Conservation (phyloP, 2,888 invertebrate species). For the Scaptodrosophila latifasciaeformis region DNA sequence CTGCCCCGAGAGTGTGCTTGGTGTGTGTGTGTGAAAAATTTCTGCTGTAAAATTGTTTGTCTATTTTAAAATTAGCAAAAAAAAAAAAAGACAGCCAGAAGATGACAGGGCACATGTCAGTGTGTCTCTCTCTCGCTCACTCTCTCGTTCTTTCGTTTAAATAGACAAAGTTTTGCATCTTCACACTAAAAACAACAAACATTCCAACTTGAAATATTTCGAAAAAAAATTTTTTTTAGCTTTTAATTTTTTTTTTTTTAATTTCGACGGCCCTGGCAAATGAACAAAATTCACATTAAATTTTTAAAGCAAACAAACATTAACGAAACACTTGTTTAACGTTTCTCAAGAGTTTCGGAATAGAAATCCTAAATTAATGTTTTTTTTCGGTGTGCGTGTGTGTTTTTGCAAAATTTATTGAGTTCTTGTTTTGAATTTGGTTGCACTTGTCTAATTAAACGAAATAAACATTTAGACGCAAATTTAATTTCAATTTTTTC, state of each 20-base stretch:
- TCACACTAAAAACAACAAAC: background rate
- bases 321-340: slow-evolving; percentile 65
- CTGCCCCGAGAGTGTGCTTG: slow-evolving; percentile 10
- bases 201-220: background rate
- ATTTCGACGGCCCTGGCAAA: background rate
- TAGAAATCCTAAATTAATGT: slow-evolving; percentile 6
- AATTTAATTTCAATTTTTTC: slow-evolving; percentile 47
- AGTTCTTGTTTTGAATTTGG: too few species aligned
- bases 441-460: slow-evolving; percentile 62
- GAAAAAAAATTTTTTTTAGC: too few species aligned
- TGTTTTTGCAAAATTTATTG: slow-evolving; percentile 53
- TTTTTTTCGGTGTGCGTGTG: slow-evolving; percentile 6
- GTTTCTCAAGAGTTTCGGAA: slow-evolving; percentile 60
- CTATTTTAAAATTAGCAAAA: slow-evolving; percentile 66
- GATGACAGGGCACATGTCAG: background rate
- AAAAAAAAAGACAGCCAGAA: slow-evolving; percentile 41
- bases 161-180: slow-evolving; percentile 1
- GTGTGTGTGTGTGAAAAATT: slow-evolving; percentile 9
- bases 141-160: slow-evolving; percentile 10
- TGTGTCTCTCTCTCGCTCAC: slow-evolving; percentile 11
- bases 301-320: slow-evolving; percentile 59
- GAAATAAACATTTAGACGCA: slow-evolving; percentile 55
- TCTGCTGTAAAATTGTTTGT: slow-evolving; percentile 62
- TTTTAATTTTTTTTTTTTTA: slow-evolving; percentile 11
- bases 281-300: slow-evolving; percentile 46